Evolutionary conservation across 2,888 invertebrate genomes (phyloP), one percentile per base, ranked within the genome.

Genomic region (Drosophila fungiperda): DNA sequence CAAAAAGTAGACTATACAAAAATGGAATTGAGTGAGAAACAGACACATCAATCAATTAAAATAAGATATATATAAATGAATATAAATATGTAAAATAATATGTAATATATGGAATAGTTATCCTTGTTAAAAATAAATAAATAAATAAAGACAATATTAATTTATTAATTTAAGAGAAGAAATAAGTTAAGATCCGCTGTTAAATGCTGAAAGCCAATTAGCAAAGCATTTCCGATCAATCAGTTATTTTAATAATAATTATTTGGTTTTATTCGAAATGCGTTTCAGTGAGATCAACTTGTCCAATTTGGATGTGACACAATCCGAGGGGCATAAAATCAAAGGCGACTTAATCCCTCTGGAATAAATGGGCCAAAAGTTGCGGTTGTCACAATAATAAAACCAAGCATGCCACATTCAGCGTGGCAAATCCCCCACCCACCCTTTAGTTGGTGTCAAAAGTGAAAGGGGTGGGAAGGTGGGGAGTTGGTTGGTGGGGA

Each of bases 361-460:
- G 26, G 12, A 54, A 36, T 35, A 23, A 53, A 49, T 49, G 49
- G 26, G 9, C 9, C 15, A 49, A 57, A n/a, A 23, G 45, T 45
- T 45, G 23, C 15, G 6, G 23, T 45, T 45, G 15, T 15, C 23
- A 15, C 7, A n/a, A 26, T 38, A 32, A 36, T 26, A 29, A 62
- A 42, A 20, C 42, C 35, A 40, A 9, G 35, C 60, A 33, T 61
- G 17, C 57, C 42, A 33, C 35, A n/a, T 54, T 42, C 35, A n/a
- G 15, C n/a, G 48, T 48, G 11, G 36, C 15, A 3, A 7, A 1
- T 9, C 0, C 35, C 15, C 0, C 53, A 5, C 8, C 52, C 17
- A 2, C 52, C 38, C 61, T 48, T 17, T 36, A 40, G 36, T 49
- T 64, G 76, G 49, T 64, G 76, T 67, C 75, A 61, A 49, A 23